These are phyloP conservation scores for Pituophis catenifer DNA, from an alignment of 2,113 vertebrate genomes.

Conservation along the genomic window DNA sequence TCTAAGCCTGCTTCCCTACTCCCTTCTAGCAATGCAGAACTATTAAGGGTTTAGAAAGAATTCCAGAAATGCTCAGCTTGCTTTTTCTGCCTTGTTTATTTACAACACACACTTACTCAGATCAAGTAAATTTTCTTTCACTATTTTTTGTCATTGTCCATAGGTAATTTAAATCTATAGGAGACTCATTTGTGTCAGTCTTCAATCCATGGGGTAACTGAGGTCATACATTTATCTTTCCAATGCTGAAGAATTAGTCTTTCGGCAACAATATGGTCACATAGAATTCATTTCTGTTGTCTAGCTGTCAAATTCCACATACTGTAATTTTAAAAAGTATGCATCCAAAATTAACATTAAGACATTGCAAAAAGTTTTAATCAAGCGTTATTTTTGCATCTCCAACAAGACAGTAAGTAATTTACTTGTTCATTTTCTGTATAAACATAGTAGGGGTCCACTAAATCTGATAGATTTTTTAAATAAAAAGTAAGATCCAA, in stretches of 20 bases:
- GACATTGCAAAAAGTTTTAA: background rate
- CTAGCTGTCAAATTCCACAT: background rate
- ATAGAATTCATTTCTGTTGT: background rate
- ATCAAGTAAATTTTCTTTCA: too few relatives aligned
- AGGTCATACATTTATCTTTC: background rate
- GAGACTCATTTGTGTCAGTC: background rate
- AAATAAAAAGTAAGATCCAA: background rate
- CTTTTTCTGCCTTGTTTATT: background rate
- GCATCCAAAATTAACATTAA: background rate
- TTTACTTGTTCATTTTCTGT: background rate
- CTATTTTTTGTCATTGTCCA: background rate
- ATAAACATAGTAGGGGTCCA: background rate
- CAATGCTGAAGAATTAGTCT: background rate
- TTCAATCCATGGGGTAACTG: background rate
- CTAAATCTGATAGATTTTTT: background rate
- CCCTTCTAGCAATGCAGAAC: background rate
- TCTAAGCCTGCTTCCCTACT: background rate
- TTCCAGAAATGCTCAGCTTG: background rate
- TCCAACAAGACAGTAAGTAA: background rate
- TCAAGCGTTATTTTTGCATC: background rate
- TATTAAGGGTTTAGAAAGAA: background rate
- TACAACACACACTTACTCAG: background rate
- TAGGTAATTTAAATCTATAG: background rate
- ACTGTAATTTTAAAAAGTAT: background rate
- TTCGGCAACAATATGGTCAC: background rate